phyloP scores from a whole-genome alignment of 2,113 vertebrate species.

The Ranitomeya variabilis region DNA sequence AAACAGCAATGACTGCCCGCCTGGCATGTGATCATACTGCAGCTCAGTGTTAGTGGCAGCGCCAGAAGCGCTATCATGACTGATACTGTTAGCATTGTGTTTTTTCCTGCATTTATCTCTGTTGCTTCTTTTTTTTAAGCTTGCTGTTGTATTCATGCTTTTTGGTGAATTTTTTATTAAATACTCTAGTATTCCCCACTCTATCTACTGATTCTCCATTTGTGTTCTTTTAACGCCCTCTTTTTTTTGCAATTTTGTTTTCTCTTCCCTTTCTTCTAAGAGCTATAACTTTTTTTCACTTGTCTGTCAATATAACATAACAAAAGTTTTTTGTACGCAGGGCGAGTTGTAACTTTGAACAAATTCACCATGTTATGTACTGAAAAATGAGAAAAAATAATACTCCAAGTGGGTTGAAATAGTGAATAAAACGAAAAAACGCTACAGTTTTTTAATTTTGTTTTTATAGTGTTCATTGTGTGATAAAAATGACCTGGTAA shows the following conservation, averaged over 20 bases:
- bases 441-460: no score
- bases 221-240: not conserved
- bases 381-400: no score
- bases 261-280: no score
- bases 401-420: no score
- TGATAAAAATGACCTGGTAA: no score
- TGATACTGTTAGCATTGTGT: not conserved
- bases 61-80: conserved; percentile 11
- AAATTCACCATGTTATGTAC: no score
- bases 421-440: no score
- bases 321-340: no score
- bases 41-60: conserved; percentile 5
- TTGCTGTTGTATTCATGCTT: not conserved
- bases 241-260: not conserved
- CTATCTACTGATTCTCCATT: not conserved
- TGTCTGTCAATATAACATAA: no score
- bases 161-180: conserved; percentile 15
- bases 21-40: not conserved
- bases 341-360: no score
- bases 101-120: not conserved
- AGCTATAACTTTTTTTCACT: no score
- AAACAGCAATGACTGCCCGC: not conserved
- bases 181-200: not conserved
- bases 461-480: no score
- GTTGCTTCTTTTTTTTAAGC: not conserved